Evolutionary conservation across 2,888 invertebrate genomes (phyloP), one percentile per base, ranked within the genome.

Genomic region (Aphidius colemani): DNA sequence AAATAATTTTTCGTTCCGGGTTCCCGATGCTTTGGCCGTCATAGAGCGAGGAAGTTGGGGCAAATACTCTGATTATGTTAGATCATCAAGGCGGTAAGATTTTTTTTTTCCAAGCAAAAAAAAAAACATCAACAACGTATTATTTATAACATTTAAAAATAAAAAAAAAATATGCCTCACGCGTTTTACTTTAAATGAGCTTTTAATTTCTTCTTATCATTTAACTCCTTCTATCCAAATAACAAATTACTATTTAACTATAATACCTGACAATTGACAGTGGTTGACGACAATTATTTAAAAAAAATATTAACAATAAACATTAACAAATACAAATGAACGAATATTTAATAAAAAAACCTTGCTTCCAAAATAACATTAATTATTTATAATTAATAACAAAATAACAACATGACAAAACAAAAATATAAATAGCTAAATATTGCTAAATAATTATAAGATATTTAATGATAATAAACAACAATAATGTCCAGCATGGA

Each of bases 1-100:
- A 72, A 75, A 75, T 73, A 72, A 77, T 75, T 73, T 77, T 77
- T 77, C 76, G 70, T 77, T 77, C 76, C 74, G 71, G 71, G 69
- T 69, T 68, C 71, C 70, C 63, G 59, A 71, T 74, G 66, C 73
- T 66, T 70, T 74, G 70, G 72, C 85, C 86, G 85, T 76, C 89
- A 85, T 90, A 95, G 95, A 94, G 94, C 88, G 92, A 94, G 89
- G 95, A 95, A 83, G 89, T 91, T 83, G 95, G 94, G 84, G 90
- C 91, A 85, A 90, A 92, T 87, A 95, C 95, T 83, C 86, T 94
- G 87, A 90, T 91, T 85, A 90, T 90, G 89, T 88, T 95, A 87
- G 89, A 91, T 85, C 91, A 92, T 85, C 95, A 95, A 92, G 94
- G 95, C 91, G 94, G 95, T 95, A 93, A 94, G 93, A 87, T 68